Base-by-base conservation (phyloP, 2,113 vertebrate genomes). In the Psittacula cyanocephala region DNA sequence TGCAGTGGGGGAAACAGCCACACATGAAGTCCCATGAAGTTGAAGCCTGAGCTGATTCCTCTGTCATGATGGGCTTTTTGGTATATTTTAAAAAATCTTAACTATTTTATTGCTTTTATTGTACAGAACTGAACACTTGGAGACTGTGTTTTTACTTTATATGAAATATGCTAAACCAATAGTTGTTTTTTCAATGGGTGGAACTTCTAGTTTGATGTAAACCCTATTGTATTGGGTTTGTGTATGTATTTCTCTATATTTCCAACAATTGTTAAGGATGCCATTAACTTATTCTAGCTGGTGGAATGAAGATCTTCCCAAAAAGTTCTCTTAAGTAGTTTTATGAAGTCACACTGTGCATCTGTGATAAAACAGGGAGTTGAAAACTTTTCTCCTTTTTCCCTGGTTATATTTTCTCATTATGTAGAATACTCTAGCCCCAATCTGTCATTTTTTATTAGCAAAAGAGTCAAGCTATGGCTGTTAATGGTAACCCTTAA, bases 361-460 rank as follows among this genome's bases (percentile, higher is more conserved):
- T 41, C 24, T 68, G 41, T 72, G 18, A 59, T n/a, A n/a, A 63
- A 93, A 86, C 69, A 79, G 24, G 11, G 12, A 63, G 43, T 4
- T 78, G 33, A 87, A 81, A 81, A 85, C 33, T 41, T 20, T 43
- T n/a, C 10, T 15, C 1, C 44, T 70, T 33, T 47, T 22, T 4
- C 29, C 27, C 27, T 4, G 6, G 28, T 67, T 85, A 43, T 57
- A 17, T 72, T 94, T 94, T 78, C 41, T 41, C 47, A 53, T 46
- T 39, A n/a, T 25, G 53, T 19, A 69, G 65, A 52, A 76, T 84
- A 62, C 43, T 70, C 33, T 93, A 86, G 82, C 88, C 76, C 72
- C 6, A 86, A 86, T 83, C 85, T 96, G 94, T 83, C 88, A 81
- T 65, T 91, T 89, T 79, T 77, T 68, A 96, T 96, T 88, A 94